Evolutionary conservation across 1,140 invertebrate species (phyloP).

Genomic region (Pseudomyrmex flavicornis): DNA sequence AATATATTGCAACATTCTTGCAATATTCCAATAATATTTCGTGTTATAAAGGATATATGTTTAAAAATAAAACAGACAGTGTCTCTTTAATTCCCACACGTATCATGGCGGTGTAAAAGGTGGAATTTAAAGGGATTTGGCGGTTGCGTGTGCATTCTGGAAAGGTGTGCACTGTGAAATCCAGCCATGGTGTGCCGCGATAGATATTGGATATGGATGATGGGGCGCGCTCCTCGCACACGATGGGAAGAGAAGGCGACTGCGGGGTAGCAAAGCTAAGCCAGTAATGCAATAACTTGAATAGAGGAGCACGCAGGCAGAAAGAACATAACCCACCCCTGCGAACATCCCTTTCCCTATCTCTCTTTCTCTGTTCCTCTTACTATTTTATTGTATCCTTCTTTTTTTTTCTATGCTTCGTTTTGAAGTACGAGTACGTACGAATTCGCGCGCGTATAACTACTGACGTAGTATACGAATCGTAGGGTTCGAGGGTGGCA

Average conservation of each 20-base stretch:
- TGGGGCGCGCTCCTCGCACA: constrained; percentile 55
- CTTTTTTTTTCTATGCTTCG: neutral
- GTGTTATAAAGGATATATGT: too few species aligned
- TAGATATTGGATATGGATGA: constrained; percentile 80
- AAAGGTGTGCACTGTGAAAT: constrained; percentile 79
- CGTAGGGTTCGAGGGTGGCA: constrained; percentile 65
- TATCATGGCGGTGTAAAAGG: constrained; percentile 20
- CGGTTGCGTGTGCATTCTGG: constrained; percentile 67
- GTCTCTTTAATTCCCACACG: constrained; percentile 21
- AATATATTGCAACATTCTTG: too few species aligned
- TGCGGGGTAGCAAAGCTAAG: constrained; percentile 81
- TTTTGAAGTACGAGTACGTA: constrained; percentile 52
- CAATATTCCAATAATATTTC: too few species aligned
- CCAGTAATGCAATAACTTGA: constrained; percentile 85
- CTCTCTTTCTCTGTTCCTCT: neutral
- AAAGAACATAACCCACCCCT: constrained; percentile 78
- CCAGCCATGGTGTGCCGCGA: constrained; percentile 70
- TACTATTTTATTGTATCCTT: too few species aligned
- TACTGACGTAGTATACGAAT: constrained; percentile 49
- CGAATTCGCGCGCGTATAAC: constrained; percentile 63
- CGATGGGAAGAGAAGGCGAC: constrained; percentile 33
- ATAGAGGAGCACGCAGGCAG: constrained; percentile 81
- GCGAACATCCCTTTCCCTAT: constrained; percentile 44
- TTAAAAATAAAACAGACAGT: neutral
- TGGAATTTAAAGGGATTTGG: constrained; percentile 75